A percentile compares a stretch with the other conserved stretches of the same genome.
phyloP scores from a whole-genome alignment of 2,797 vertebrate genomes.

The Lates japonicus region DNA sequence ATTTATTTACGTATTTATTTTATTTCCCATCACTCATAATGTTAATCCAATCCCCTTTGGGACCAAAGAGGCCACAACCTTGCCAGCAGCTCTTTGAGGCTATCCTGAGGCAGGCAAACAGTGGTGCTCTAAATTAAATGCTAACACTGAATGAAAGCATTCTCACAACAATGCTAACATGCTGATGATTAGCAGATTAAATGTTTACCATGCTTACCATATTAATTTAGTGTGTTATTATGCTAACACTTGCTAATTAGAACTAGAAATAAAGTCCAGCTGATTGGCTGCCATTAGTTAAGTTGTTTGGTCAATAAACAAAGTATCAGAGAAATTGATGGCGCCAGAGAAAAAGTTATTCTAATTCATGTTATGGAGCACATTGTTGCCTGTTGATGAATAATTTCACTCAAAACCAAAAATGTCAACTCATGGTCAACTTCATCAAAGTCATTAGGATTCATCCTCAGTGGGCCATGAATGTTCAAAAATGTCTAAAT shows the following conservation, averaged over 20 bases:
- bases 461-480: neutral
- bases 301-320: neutral
- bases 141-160: neutral
- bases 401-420: neutral
- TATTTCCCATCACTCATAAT: no score
- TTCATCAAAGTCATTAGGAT: neutral
- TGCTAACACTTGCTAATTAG: neutral
- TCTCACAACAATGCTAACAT: neutral
- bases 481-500: neutral
- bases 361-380: neutral
- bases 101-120: neutral
- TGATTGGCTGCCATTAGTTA: neutral
- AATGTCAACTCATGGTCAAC: neutral
- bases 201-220: neutral
- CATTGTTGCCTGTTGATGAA: neutral
- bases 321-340: neutral
- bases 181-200: neutral
- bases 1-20: no score
- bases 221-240: neutral
- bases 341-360: neutral
- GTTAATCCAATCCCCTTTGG: neutral
- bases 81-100: no score
- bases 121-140: neutral
- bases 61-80: no score
- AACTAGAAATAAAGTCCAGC: neutral